Base-by-base conservation (phyloP, 2,797 vertebrate genomes). In the Dendrocincla tyrannina region DNA sequence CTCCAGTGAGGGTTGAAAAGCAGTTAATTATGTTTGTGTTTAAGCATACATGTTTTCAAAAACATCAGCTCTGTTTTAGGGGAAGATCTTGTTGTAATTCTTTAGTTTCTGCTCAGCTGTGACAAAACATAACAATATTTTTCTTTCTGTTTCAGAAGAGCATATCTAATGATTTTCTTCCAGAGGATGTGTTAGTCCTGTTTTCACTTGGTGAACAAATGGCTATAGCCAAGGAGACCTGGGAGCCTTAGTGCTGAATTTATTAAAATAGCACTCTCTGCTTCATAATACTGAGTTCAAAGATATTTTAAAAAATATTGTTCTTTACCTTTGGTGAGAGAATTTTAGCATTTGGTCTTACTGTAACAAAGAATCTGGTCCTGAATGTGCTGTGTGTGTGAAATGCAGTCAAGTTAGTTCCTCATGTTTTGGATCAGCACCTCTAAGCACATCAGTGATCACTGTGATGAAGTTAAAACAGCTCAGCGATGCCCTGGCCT, bases 351-450 rank as follows among this genome's bases (percentile, higher is more conserved):
- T 52, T 41, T 63, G 28, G 27, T 41, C 5, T 72, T 39, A 7
- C 3, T 91, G 11, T 22, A 24, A 10, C 3, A 52, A 70, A 66
- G 53, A 53, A 27, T 37, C 22, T 64, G 33, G 11, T 13, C 33
- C 14, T 85, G 56, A 17, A 13, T 32, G 20, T 72, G 44, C 14
- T 32, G 17, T 32, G 4, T 13, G 6, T 42, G 1, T 42, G 60
- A 42, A 42, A 39, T 1, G 1, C 2, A 5, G 52, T 64, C 7
- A 4, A 0, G 2, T 46, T 9, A 47, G 37, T 50, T 68, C 28
- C 17, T 37, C 10, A 5, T 22, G 49, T 6, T 74, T 59, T 58
- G 60, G 32, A 35, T 60, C 19, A 56, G 37, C 55, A 12, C 23
- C 16, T 50, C 46, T 7, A 58, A 60, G 27, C 23, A 6, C 7